A percentile compares a stretch with the other conserved stretches of the same genome.
phyloP scores from a whole-genome alignment of 2,113 vertebrate species.

The Anser cygnoides region DNA sequence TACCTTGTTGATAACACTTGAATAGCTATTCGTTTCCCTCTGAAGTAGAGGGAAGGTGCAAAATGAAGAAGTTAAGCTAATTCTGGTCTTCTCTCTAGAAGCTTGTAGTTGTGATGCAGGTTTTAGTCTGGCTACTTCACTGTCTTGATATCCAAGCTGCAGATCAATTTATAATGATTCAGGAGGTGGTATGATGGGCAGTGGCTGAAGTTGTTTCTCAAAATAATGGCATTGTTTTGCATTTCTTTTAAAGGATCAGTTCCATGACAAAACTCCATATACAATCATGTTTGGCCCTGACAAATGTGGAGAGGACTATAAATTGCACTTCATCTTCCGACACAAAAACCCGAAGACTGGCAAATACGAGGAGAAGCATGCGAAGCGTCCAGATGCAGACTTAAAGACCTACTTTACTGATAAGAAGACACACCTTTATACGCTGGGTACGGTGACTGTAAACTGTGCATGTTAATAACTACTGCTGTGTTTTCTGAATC shows the following conservation, averaged over 20 bases:
- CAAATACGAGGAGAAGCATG: constrained; percentile 93
- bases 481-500: background rate
- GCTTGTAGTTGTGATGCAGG: background rate
- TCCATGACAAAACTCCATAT: constrained; percentile 95
- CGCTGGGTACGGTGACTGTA: constrained; percentile 78
- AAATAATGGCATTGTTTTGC: background rate
- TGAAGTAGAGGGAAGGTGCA: background rate
- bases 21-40: background rate
- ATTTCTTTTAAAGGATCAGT: constrained; percentile 84
- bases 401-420: constrained; percentile 94
- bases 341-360: constrained; percentile 96
- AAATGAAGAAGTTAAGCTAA: background rate
- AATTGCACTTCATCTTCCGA: constrained; percentile 98
- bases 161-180: background rate
- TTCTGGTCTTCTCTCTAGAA: background rate
- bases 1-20: background rate
- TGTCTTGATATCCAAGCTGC: background rate
- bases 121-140: background rate
- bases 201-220: background rate
- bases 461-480: background rate
- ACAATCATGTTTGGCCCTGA: constrained; percentile 99
- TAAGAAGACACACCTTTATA: constrained; percentile 97
- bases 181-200: background rate
- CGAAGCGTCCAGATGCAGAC: constrained; percentile 92
- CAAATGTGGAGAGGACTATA: constrained; percentile 98